Evolutionary conservation across 2,797 vertebrate genomes (phyloP), one percentile per base, ranked within the genome.

Genomic region (Poeciliopsis turneri): DNA sequence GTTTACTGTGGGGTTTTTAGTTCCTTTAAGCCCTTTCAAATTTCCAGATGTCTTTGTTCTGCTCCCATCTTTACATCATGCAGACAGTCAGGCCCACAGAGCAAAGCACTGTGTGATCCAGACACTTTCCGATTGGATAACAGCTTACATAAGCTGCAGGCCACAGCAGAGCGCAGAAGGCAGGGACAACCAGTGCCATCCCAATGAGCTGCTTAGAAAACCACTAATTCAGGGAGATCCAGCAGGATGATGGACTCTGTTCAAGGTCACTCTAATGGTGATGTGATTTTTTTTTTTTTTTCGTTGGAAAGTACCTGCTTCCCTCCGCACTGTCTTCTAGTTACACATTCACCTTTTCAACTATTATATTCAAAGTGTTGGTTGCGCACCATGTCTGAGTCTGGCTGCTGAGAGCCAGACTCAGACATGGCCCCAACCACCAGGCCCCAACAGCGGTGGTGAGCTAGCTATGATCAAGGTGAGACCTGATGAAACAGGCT

Each of bases 111-210:
- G 82, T 43, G 89, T 73, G 53, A 90, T 90, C 92, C 91, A 94
- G 91, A 87, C 88, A 82, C 85, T 33, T 85, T 93, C 92, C 73
- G 88, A 93, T 93, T 94, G 93, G 90, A 94, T 94, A 95, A 94
- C 91, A 90, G 85, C 92, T 95, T 94, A 95, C 89, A 91, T 95
- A 94, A 95, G 92, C 92, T 82, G 87, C 81, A 90, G 87, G 92
- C 87, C 89, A 88, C 84, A 90, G 90, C 86, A 90, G 43, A 77
- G 91, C 87, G 90, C 86, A 91, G 43, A 77, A 91, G 86, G 87
- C 90, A 92, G 85, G 91, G 88, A 83, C 84, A 88, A 87, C 84
- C 78, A 75, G 80, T 90, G 86, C 91, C 87, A 88, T 89, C 64
- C 75, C 78, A 85, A 75, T 84, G 77, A 88, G 88, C 80, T 84